phyloP scores from a whole-genome alignment of 1,140 invertebrate species.

The Drosophila bifasciata region DNA sequence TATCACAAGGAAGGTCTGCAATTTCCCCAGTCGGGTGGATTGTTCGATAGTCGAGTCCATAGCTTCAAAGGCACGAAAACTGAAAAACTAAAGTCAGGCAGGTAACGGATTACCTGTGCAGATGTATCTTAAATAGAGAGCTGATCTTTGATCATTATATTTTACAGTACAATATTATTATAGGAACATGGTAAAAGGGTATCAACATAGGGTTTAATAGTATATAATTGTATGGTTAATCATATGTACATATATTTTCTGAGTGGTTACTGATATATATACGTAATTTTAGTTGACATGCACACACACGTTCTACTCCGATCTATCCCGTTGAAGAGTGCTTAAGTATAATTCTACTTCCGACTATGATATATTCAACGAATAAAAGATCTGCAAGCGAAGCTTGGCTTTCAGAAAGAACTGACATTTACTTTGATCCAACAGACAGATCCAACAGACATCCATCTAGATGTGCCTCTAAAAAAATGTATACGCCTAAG shows the following conservation, averaged over 20 bases:
- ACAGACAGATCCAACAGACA: no score
- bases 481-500: no score
- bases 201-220: slow-evolving; percentile 1
- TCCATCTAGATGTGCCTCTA: no score
- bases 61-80: slow-evolving; percentile 22
- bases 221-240: neutral
- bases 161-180: neutral
- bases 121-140: no score
- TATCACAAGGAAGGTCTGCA: slow-evolving; percentile 26
- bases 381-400: slow-evolving; percentile 13
- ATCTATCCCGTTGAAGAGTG: slow-evolving; percentile 2
- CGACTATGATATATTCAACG: neutral
- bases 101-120: slow-evolving; percentile 11
- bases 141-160: no score
- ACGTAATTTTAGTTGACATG: neutral
- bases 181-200: slow-evolving; percentile 28
- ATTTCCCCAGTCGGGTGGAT: slow-evolving; percentile 42
- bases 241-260: neutral
- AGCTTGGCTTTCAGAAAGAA: neutral
- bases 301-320: neutral
- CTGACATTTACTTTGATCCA: neutral
- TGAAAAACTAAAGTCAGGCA: slow-evolving; percentile 10
- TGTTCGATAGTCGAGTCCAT: slow-evolving; percentile 17
- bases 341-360: neutral
- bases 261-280: slow-evolving; percentile 28